A percentile compares a stretch with the other conserved stretches of the same genome.
phyloP scores from a whole-genome alignment of 2,113 vertebrate genomes.

The Prionailurus viverrinus region DNA sequence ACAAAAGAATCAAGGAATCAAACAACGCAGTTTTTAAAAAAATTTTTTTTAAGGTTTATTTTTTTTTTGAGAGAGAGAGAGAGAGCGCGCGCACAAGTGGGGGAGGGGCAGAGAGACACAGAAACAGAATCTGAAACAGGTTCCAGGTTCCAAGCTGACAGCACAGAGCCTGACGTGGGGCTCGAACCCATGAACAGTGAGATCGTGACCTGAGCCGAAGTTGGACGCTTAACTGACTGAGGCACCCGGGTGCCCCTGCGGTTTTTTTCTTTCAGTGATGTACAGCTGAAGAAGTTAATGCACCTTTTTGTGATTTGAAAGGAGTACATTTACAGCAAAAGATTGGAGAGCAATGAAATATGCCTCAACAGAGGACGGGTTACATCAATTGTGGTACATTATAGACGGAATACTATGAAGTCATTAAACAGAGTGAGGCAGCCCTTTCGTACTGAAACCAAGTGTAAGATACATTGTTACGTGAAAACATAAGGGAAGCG shows the following conservation, averaged over 20 bases:
- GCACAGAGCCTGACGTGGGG: no score
- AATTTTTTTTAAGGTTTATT: no score
- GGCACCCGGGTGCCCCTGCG: no score
- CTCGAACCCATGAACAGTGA: no score
- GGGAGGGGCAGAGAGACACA: no score
- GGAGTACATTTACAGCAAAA: not conserved
- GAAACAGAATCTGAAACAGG: no score
- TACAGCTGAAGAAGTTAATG: not conserved
- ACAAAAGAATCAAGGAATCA: not conserved
- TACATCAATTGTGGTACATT: not conserved
- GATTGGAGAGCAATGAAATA: not conserved
- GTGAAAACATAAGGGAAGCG: not conserved
- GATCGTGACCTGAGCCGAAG: no score
- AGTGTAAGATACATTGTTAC: not conserved
- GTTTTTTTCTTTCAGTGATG: not conserved
- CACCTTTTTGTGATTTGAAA: not conserved
- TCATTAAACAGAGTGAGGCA: not conserved
- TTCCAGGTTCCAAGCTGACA: no score
- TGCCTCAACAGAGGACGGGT: not conserved
- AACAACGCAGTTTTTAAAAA: not conserved
- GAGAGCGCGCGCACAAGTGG: no score
- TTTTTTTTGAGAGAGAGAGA: no score
- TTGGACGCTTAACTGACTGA: no score
- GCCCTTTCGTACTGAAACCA: no score
- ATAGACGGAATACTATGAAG: accelerated